Evolutionary conservation across 1,140 invertebrate species (phyloP), one percentile per base, ranked within the genome.

Genomic region (Drosophila melanogaster): DNA sequence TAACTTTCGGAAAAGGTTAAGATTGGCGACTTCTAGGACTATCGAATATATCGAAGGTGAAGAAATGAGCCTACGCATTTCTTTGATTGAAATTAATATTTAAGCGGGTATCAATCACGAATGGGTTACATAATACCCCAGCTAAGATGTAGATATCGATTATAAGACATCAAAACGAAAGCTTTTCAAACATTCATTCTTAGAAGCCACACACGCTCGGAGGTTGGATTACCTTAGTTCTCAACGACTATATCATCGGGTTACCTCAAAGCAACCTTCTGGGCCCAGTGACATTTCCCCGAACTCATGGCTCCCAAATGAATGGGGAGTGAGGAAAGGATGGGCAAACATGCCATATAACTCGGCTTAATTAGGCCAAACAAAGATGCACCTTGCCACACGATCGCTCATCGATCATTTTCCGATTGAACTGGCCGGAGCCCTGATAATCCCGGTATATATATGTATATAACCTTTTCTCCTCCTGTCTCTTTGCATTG

Each of bases 341-440:
- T 5, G 50, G 17, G 3, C 7, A 37, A 14, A 8, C 14, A 33
- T 24, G 10, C 15, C 15, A 17, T 19, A 51, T 51, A 30, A 33
- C 51, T 22, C 26, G 59, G 59, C 55, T 64, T 64, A 64, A 64
- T 64, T 64, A 33, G 43, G 43, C 38, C 40, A 43, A 57, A 60
- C 67, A 58, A 54, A 74, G 55, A 33, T 46, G 54, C 64, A 65
- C 59, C 62, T 60, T 53, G 46, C 19, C 51, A 37, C 51, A 37
- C 30, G 62, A 61, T 62, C 72, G 79, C 55, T 72, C 69, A 85
- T 85, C 78, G 81, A 80, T 85, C 81, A 85, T 86, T 85, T 84
- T 84, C 81, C 77, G 56, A 81, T 86, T 86, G 81, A 86, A 59
- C 66, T 77, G 54, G 37, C 61, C 65, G 72, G 22, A 64, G 58